Base-by-base conservation (phyloP, 23 tunicate species). In the Ascidia mentula region DNA sequence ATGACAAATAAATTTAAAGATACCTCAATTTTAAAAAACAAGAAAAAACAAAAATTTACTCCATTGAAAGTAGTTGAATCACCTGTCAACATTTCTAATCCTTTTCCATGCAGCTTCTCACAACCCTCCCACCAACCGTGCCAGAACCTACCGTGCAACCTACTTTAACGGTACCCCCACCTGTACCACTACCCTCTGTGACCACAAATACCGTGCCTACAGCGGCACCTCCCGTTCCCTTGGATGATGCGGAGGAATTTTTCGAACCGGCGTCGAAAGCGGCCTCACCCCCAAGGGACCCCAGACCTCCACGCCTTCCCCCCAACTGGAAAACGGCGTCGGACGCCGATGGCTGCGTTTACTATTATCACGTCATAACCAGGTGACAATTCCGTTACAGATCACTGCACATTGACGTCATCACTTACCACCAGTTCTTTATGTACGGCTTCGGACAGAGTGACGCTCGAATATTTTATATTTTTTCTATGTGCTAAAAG, bases 271-370 rank as follows among this genome's bases (percentile, higher is more conserved):
- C 26, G 0, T 37, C 38, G 24, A 46, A 46, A 46, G 39, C 83
- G 32, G 73, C 71, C 13, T 60, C 80, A 0, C 83, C 82, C 37
- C 82, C 91, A 0, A 81, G 60, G 31, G 91, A 87, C 53, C 91
- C 90, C 33, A 45, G 87, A 26, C 90, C 97, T 37, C 80, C 79
- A 13, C 40, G 82, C 18, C 69, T 93, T 31, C 93, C 89, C 40
- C 93, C 93, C 0, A 93, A 93, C 70, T 93, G 98, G 98, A 85
- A 84, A 70, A 80, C 90, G 3, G 98, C 98, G 4, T 77, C 79
- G 5, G 98, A 93, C 76, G 83, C 87, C 9, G 98, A 93, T 30
- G 98, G 98, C 26, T 72, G 84, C 36, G 89, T 93, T 28, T 93
- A 93, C 59, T 93, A 93, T 65, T 93, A 93, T 69, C 98, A 93